Base-by-base conservation (phyloP, 2,113 vertebrate species). In the Candoia aspera region DNA sequence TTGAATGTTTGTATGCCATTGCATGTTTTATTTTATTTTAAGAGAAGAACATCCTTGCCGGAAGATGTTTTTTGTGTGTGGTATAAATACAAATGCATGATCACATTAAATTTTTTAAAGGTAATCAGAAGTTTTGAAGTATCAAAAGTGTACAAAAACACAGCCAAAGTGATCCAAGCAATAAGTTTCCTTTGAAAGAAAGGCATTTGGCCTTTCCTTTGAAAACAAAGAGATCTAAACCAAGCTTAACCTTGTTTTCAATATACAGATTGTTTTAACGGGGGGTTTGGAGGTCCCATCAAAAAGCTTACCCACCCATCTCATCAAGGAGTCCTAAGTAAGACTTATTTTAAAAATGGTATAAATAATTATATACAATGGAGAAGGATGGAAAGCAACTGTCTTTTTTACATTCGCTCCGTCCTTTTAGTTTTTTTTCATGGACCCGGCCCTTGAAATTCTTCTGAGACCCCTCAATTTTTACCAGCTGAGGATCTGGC, bases 401-500 rank as follows among this genome's bases (percentile, higher is more conserved):
- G 15, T 13, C 9, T 6, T 21, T 88, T 53, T 79, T 19, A 90
- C 23, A 15, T 1, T 26, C 57, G 79, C 92, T 86, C 79, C 68
- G 83, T 90, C 87, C 55, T 0, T n/a, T n/a, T 6, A 8, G 62
- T n/a, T 90, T 90, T 89, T 89, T 19, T 90, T 87, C 88, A 1
- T 0, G 0, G 11, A 46, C 23, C 15, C 62, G 21, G 73, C 68
- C 68, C 92, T 79, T 92, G 88, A 79, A 86, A 79, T 73, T 88
- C 42, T 4, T 1, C 91, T 13, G 4, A 85, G 24, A 59, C 73
- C 19, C 87, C 58, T 60, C 94, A 92, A 93, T 93, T 88, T 83
- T 90, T 93, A 91, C 93, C 93, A 97, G 84, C 49, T 92, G 89
- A 94, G 84, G 57, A 88, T 89, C 49, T 95, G 87, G 87, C 55